Conservation (phyloP, 2,888 invertebrate genomes). For the Trilocha varians region DNA sequence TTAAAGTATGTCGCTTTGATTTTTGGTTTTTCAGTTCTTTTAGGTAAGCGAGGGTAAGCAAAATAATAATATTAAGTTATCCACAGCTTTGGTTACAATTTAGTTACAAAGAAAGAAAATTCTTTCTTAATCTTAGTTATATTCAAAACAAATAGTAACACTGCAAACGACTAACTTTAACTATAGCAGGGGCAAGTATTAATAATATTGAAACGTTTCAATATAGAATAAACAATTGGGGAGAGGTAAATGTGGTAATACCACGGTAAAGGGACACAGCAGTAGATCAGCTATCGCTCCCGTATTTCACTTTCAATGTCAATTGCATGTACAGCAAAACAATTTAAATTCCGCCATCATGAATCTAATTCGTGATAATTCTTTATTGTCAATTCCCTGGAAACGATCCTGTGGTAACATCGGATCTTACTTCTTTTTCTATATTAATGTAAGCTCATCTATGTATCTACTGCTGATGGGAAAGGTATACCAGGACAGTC, state of each 20-base stretch:
- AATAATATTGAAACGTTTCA: not conserved
- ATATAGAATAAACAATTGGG: not conserved
- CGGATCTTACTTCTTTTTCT: no score
- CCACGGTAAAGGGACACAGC: constrained; percentile 15
- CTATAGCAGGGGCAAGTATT: no score
- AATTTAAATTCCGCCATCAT: constrained; percentile 13
- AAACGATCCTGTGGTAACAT: no score
- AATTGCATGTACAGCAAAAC: constrained; percentile 11
- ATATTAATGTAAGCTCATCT: constrained; percentile 14
- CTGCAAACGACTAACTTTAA: no score
- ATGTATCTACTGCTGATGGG: constrained; percentile 45
- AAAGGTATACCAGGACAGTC: constrained; percentile 55
- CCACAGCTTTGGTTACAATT: no score
- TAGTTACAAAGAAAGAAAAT: no score
- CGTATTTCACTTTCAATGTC: constrained; percentile 7
- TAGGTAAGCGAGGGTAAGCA: no score
- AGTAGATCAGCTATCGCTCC: constrained; percentile 21
- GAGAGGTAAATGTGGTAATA: not conserved
- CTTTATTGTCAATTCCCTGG: constrained; percentile 41
- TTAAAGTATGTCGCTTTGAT: no score
- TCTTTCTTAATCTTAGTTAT: no score
- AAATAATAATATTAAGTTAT: no score
- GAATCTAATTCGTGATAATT: constrained; percentile 8
- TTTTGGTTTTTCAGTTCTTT: no score
- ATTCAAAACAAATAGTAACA: no score